phyloP scores from a whole-genome alignment of 2,113 vertebrate species.

The Laticauda laticaudata region DNA sequence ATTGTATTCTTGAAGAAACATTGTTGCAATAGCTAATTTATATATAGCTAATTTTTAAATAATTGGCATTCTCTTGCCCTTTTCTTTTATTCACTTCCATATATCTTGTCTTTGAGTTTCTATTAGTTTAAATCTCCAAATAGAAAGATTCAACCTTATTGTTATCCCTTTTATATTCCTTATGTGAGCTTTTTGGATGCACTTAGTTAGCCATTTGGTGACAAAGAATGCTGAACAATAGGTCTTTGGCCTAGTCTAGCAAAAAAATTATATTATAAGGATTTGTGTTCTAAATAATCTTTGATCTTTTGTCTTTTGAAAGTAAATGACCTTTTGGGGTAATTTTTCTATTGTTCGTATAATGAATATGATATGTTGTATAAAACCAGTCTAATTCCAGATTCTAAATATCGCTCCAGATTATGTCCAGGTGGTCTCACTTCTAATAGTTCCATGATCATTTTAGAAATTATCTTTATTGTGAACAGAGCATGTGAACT shows the following conservation, averaged over 20 bases:
- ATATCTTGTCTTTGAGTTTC: not conserved
- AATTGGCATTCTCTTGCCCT: not conserved
- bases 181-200: not conserved
- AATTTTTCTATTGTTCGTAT: not conserved
- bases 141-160: no score
- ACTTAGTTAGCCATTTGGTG: not conserved
- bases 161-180: not conserved
- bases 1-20: not conserved
- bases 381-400: not conserved
- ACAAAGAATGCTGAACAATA: not conserved
- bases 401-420: not conserved
- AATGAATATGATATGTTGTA: not conserved
- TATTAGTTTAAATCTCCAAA: not conserved
- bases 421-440: not conserved
- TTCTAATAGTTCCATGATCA: not conserved
- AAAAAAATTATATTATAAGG: not conserved
- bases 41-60: not conserved
- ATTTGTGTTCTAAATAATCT: not conserved
- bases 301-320: not conserved
- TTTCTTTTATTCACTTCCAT: not conserved
- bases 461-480: not conserved
- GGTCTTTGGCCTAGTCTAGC: not conserved
- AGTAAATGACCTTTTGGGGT: not conserved
- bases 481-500: not conserved
- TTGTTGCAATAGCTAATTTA: not conserved